Conservation (phyloP, 2,113 vertebrate genomes). For the Erythrolamprus reginae region DNA sequence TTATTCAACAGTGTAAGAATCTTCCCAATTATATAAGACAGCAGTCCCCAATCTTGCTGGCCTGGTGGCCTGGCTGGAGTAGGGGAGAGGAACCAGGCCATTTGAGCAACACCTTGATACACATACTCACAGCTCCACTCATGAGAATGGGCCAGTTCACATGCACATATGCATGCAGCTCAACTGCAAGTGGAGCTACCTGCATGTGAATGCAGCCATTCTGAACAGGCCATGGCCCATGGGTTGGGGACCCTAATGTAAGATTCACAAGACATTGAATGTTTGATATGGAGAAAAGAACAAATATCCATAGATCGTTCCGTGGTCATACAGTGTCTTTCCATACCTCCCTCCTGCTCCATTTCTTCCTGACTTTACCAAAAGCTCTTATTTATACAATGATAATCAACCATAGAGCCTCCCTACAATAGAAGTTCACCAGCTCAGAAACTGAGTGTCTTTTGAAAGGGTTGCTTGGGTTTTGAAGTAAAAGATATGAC, state of each 20-base stretch:
- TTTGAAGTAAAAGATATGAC: neutral
- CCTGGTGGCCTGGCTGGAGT: neutral
- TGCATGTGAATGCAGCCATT: no score
- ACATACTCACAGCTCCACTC: neutral
- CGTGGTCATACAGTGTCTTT: neutral
- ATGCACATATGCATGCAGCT: neutral
- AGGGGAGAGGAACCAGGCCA: fast-evolving
- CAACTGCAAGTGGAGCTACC: neutral
- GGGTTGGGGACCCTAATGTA: neutral
- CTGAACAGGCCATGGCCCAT: neutral
- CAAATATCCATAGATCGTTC: neutral
- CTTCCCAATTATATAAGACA: neutral
- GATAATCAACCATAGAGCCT: neutral
- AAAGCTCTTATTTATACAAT: neutral
- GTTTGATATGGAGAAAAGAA: neutral
- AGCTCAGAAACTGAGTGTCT: neutral
- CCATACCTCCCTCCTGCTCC: neutral
- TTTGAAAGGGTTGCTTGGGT: neutral
- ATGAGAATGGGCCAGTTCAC: neutral
- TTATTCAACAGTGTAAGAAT: neutral
- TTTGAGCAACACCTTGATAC: neutral
- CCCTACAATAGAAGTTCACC: neutral
- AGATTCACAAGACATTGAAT: neutral
- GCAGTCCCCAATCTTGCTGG: neutral
- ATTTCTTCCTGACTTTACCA: neutral